Evolutionary conservation across 2,888 invertebrate species (phyloP).

Genomic region (Mantis religiosa): DNA sequence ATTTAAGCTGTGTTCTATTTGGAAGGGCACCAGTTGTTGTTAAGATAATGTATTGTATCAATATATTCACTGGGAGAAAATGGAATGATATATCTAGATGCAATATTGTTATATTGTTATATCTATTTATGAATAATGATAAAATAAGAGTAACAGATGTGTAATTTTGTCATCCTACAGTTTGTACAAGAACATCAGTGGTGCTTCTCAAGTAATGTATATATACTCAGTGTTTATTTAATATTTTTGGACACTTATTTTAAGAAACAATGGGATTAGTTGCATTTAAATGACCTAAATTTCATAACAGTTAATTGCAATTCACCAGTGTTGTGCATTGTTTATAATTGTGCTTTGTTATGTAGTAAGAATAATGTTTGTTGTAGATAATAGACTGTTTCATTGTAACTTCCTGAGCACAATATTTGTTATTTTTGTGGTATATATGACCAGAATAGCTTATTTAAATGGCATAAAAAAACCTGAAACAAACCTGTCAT

Average conservation of each 20-base stretch:
- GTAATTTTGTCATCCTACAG: background rate
- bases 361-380: background rate
- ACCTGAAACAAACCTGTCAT: background rate
- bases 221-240: background rate
- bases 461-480: background rate
- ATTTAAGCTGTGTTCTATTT: background rate
- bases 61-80: background rate
- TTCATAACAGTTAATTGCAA: background rate
- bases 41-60: conserved; percentile 2
- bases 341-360: background rate
- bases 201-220: background rate
- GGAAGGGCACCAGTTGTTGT: conserved; percentile 5
- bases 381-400: background rate
- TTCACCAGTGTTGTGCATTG: background rate
- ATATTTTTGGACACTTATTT: background rate
- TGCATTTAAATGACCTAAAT: background rate
- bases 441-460: background rate
- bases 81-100: background rate
- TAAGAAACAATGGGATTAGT: background rate
- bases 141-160: background rate
- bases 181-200: background rate
- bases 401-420: background rate
- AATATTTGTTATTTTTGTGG: background rate
- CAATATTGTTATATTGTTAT: background rate
- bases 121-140: background rate